Evolutionary conservation across 1,140 invertebrate genomes (phyloP).

Genomic region (Hycleus phaleratus): DNA sequence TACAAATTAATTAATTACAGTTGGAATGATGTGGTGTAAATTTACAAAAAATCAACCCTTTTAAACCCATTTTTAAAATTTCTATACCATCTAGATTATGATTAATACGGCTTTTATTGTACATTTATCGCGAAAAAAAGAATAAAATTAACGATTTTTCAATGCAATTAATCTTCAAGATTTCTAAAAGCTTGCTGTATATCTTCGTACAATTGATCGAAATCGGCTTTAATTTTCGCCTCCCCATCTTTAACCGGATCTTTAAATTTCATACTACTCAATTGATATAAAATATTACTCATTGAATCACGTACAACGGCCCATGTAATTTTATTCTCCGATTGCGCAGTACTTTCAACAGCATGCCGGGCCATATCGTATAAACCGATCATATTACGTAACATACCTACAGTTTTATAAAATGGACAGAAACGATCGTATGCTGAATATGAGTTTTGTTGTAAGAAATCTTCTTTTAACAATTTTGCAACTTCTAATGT

Average conservation of each 20-base stretch:
- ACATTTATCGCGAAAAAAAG: too few species aligned
- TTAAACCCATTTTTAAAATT: not conserved
- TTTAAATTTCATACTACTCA: slow-evolving; percentile 99
- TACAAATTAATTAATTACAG: not conserved
- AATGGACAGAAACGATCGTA: slow-evolving; percentile 89
- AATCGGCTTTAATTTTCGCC: slow-evolving; percentile 93
- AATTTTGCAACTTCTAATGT: slow-evolving; percentile 97
- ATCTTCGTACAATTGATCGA: slow-evolving; percentile 90
- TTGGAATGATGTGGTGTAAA: not conserved
- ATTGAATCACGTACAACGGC: slow-evolving; percentile 94
- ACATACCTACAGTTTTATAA: slow-evolving; percentile 99
- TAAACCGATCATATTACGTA: slow-evolving; percentile 97
- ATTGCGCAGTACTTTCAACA: slow-evolving; percentile 95
- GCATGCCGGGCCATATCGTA: slow-evolving; percentile 97
- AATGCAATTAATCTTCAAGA: slow-evolving; percentile 84
- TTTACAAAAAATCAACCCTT: not conserved
- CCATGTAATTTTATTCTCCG: slow-evolving; percentile 99
- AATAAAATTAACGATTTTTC: not conserved
- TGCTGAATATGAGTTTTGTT: slow-evolving; percentile 80
- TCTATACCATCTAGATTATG: not conserved
- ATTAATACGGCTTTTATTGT: too few species aligned
- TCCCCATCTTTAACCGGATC: slow-evolving; percentile 98
- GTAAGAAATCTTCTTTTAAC: slow-evolving; percentile 98
- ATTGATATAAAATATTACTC: slow-evolving; percentile 92
- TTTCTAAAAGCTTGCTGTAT: slow-evolving; percentile 97